Conservation (phyloP, 92 coral and sea anemone species). For the Phenganax stokvisi region DNA sequence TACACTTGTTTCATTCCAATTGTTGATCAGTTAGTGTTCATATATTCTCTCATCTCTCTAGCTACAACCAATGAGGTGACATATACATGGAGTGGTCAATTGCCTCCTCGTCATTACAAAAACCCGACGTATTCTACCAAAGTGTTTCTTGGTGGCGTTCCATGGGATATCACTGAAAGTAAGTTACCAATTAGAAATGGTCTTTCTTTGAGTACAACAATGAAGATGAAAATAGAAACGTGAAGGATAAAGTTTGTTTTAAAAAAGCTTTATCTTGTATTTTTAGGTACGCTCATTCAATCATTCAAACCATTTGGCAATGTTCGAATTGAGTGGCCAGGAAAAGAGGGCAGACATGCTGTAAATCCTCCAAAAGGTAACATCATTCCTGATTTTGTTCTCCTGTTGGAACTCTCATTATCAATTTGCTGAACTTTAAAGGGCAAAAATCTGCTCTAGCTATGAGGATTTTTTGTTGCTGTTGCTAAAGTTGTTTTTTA, state of each 20-base stretch:
- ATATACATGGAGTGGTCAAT: conserved; percentile 96
- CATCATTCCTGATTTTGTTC: background rate
- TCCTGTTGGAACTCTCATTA: background rate
- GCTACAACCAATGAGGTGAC: conserved; percentile 63
- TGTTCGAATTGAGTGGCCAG: conserved; percentile 98
- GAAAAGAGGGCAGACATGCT: conserved; percentile 93
- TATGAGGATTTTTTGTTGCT: background rate
- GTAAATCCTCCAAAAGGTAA: conserved; percentile 88
- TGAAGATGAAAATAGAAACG: background rate
- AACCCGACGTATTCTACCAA: conserved; percentile 94
- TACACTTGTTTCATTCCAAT: background rate
- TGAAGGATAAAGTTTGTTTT: background rate
- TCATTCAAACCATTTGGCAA: conserved; percentile 97
- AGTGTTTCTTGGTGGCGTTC: conserved; percentile 97
- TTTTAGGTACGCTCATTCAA: conserved; percentile 77
- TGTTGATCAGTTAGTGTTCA: background rate
- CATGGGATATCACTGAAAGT: conserved; percentile 99
- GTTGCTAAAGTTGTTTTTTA: background rate
- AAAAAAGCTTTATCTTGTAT: background rate
- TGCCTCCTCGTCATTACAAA: conserved; percentile 94
- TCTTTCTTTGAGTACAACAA: too few species aligned
- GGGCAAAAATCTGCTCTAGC: background rate
- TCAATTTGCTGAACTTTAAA: background rate
- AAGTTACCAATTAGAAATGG: background rate
- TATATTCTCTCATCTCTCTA: conserved; percentile 29